Evolutionary conservation across 2,888 invertebrate species (phyloP), one percentile per base, ranked within the genome.

Genomic region (Cordylochernes scorpioides): DNA sequence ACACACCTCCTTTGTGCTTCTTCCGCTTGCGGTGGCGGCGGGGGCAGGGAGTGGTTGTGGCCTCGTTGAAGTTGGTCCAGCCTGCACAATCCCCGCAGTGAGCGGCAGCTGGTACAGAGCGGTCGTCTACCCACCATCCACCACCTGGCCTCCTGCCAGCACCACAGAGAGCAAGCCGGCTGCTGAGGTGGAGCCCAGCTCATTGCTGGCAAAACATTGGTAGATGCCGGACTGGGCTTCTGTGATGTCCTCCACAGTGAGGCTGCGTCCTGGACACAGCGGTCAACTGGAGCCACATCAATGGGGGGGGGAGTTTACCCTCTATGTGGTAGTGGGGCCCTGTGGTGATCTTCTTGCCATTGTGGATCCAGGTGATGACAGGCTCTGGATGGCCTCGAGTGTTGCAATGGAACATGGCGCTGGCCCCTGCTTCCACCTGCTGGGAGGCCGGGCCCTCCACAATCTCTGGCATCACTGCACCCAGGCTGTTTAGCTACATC

Each of bases 151-250:
- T n/a, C 13, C 6, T 2, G 31, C 29, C 8, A 78, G 77, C 42
- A 68, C 67, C 0, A 84, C 77, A 33, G 66, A 67, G 25, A 82
- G 57, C 39, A 69, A 57, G 30, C 68, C 68, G 13, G 66, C 65
- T 29, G 65, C 65, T 45, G 40, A 46, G 31, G 40, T 44, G 36
- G 73, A 71, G 9, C 73, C 77, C 4, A 73, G 63, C 21, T 60
- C 52, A 49, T 78, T 82, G 39, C 67, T 68, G 1, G 77, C 82
- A 46, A 84, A 74, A 51, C 82, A 80, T 49, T 84, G 84, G 30
- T 80, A 69, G 33, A 78, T 70, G 3, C 84, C 84, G 0, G 80
- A 80, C 50, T 84, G 80, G 3, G 66, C 62, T 22, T 5, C 5
- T 22, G 14, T 13, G 6, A 14, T 13, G 12, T 22, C 14, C 22